These are phyloP conservation scores for Labrus mixtus DNA, from an alignment of 2,113 vertebrate species.

Conservation along the genomic window DNA sequence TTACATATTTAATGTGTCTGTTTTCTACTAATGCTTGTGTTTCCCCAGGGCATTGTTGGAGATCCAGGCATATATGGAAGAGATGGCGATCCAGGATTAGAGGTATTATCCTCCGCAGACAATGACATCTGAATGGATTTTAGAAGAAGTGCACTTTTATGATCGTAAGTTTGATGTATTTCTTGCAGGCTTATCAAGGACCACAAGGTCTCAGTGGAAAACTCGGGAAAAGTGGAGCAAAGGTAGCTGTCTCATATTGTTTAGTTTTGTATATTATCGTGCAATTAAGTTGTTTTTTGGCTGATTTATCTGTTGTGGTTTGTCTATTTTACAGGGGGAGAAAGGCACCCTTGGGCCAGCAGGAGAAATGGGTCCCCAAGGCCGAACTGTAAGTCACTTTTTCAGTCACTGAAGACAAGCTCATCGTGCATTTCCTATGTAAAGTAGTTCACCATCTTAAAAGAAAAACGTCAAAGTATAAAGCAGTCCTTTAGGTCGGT, in stretches of 20 bases:
- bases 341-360: conserved; percentile 78
- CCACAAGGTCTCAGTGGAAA: conserved; percentile 80
- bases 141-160: not conserved
- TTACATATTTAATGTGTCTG: not conserved
- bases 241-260: conserved; percentile 65
- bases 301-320: conserved; percentile 40
- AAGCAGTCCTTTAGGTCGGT: conserved; percentile 54
- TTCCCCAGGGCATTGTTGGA: conserved; percentile 83
- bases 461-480: conserved; percentile 53
- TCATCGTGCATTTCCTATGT: conserved; percentile 35
- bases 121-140: not conserved
- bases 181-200: conserved; percentile 86
- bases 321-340: conserved; percentile 80
- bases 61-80: conserved; percentile 84
- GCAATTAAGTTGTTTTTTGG: conserved; percentile 18
- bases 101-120: conserved; percentile 72
- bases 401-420: conserved; percentile 41
- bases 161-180: not conserved
- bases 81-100: conserved; percentile 84
- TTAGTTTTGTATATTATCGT: conserved; percentile 18
- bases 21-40: conserved; percentile 9
- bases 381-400: conserved; percentile 80
- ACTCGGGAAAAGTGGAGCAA: conserved; percentile 72
- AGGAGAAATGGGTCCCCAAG: conserved; percentile 85
- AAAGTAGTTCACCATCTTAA: conserved; percentile 65